Conservation (phyloP, 2,113 vertebrate species). For the Vidua chalybeata region DNA sequence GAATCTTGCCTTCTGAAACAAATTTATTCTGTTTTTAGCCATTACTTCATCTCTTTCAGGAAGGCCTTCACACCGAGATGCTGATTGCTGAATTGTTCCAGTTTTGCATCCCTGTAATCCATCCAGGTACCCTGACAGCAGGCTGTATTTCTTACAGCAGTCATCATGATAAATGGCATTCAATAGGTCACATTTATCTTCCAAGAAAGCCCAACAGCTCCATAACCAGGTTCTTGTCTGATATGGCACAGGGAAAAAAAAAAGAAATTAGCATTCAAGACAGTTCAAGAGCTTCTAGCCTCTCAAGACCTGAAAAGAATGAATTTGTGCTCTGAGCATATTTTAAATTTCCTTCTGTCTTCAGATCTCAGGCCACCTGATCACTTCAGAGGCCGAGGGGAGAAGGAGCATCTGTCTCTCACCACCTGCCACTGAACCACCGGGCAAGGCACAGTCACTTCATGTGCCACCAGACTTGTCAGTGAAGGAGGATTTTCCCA, state of each 20-base stretch:
- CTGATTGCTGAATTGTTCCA: background rate
- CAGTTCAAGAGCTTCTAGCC: background rate
- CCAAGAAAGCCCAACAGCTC: background rate
- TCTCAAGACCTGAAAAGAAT: background rate
- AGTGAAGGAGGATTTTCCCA: background rate
- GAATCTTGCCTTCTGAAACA: background rate
- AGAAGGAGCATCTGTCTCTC: background rate
- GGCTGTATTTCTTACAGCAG: background rate
- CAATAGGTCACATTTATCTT: constrained; percentile 11
- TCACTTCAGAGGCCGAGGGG: background rate
- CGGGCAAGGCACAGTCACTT: accelerated
- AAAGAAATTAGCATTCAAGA: background rate
- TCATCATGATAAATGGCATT: background rate
- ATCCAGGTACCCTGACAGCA: background rate
- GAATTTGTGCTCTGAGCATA: background rate
- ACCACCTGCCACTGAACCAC: constrained; percentile 10
- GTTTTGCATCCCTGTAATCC: background rate
- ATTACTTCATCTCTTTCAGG: background rate
- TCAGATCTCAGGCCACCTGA: background rate
- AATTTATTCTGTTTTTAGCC: constrained; percentile 4
- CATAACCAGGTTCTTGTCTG: background rate
- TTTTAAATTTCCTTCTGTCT: background rate
- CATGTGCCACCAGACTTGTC: background rate
- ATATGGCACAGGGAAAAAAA: background rate
- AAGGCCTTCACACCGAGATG: background rate